These are phyloP conservation scores for Melanophora roralis DNA, from an alignment of 2,888 invertebrate genomes.

Conservation along the genomic window DNA sequence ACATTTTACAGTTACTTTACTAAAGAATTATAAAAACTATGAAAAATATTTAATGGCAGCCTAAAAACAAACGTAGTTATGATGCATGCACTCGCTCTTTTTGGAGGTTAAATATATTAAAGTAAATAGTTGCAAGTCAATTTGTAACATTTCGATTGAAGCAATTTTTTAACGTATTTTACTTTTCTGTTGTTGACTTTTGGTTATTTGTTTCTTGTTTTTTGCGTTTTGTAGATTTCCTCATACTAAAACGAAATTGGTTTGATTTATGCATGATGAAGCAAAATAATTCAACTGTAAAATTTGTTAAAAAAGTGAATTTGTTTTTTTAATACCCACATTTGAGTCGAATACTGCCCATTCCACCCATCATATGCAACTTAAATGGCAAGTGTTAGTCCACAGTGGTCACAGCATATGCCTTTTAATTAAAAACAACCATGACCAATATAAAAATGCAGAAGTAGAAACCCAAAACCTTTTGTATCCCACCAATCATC, in stretches of 20 bases:
- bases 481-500: too few species aligned
- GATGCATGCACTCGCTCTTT: neutral
- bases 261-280: conserved; percentile 75
- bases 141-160: conserved; percentile 35
- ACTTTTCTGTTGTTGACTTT: conserved; percentile 36
- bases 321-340: conserved; percentile 65
- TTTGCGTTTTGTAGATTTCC: conserved; percentile 29
- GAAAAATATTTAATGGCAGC: too few species aligned
- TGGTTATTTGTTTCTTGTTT: conserved; percentile 42
- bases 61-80: too few species aligned
- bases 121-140: conserved; percentile 19
- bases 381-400: neutral
- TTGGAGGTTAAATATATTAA: conserved; percentile 9
- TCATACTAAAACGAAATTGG: conserved; percentile 63
- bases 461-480: too few species aligned
- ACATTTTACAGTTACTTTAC: too few species aligned
- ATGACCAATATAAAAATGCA: too few species aligned
- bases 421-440: neutral
- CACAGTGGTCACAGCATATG: neutral
- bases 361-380: neutral
- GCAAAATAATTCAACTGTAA: conserved; percentile 73
- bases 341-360: neutral
- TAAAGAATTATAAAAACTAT: too few species aligned
- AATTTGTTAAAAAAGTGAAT: conserved; percentile 68
- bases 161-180: neutral